Base-by-base conservation (phyloP, 2,888 invertebrate species). In the Andrena flavipes region DNA sequence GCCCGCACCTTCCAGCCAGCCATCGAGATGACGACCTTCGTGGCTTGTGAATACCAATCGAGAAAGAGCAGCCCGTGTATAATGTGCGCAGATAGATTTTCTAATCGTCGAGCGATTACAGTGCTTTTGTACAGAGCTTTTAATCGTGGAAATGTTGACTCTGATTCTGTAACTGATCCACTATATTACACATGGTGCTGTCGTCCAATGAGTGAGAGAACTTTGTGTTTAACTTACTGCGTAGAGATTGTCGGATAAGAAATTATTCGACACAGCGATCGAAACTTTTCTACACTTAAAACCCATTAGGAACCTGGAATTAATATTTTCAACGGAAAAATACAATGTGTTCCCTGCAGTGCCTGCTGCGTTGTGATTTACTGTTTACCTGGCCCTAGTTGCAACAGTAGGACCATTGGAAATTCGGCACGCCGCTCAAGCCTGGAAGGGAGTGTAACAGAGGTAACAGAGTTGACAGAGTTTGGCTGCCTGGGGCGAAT, bases 11-110 rank as follows among this genome's bases (percentile, higher is more conserved):
- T 84, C 80, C 80, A 48, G 51, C 54, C 64, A 73, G 35, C 26
- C n/a, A 71, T 74, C 63, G 75, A 73, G 64, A 63, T 60, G 20
- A 79, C 70, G 64, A 85, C 65, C 64, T 54, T 63, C 42, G 71
- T 86, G 76, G 80, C 74, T 82, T 84, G 62, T 74, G 69, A 80
- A 81, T 81, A 56, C 23, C 13, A 63, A 84, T 56, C 20, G 33
- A 71, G 51, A 71, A 68, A 68, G 51, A 65, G 33, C 35, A 8
- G 59, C 62, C 59, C 42, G 48, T 84, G 48, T 68, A 60, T n/a
- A 65, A 49, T 13, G 13, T 30, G 54, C 59, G 65, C 30, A 73
- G 42, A 64, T 67, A 74, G 35, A 20, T 76, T 71, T 67, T 69
- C 59, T 78, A 56, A 65, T 42, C 20, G 5, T 30, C 23, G 26